A percentile compares a stretch with the other conserved stretches of the same genome.
Evolutionary conservation across 1,140 invertebrate genomes (phyloP).

Genomic region (Catajapyx aquilonaris): DNA sequence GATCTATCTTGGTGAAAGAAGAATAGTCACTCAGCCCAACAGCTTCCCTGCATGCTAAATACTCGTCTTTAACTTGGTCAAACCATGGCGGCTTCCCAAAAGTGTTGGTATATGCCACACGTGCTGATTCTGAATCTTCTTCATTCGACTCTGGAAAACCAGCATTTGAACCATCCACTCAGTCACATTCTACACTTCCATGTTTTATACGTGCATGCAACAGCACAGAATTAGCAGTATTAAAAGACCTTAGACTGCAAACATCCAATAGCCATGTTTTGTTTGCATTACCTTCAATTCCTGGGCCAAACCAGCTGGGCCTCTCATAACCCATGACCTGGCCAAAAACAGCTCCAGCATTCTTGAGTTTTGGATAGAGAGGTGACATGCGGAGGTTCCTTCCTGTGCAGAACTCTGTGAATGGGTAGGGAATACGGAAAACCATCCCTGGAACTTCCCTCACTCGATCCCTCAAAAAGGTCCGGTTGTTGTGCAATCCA

Average conservation of each 20-base stretch:
- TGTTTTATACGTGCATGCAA: no score
- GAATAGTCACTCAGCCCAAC: slow-evolving; percentile 93
- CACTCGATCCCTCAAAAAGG: slow-evolving; percentile 79
- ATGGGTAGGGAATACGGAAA: slow-evolving; percentile 63
- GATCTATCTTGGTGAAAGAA: slow-evolving; percentile 91
- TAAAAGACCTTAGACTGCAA: no score
- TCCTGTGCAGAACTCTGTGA: slow-evolving; percentile 66
- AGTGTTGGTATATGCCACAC: slow-evolving; percentile 49
- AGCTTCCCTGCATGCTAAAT: slow-evolving; percentile 78
- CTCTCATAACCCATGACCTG: slow-evolving; percentile 98
- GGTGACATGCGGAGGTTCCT: slow-evolving; percentile 87
- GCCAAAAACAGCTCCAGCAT: slow-evolving; percentile 88
- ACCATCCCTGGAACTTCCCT: slow-evolving; percentile 75
- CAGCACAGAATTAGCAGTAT: no score
- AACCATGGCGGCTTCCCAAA: slow-evolving; percentile 89
- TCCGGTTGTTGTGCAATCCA: slow-evolving; percentile 84
- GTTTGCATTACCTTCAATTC: slow-evolving; percentile 11
- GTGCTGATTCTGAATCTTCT: no score
- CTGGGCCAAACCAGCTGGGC: slow-evolving; percentile 68
- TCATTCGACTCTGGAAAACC: no score
- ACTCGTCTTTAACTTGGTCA: slow-evolving; percentile 67
- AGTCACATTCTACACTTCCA: no score
- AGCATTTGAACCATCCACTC: no score
- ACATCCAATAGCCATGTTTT: no score
- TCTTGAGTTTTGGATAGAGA: slow-evolving; percentile 76